Conservation (phyloP, 2,888 invertebrate genomes). For the Tholera decimalis region DNA sequence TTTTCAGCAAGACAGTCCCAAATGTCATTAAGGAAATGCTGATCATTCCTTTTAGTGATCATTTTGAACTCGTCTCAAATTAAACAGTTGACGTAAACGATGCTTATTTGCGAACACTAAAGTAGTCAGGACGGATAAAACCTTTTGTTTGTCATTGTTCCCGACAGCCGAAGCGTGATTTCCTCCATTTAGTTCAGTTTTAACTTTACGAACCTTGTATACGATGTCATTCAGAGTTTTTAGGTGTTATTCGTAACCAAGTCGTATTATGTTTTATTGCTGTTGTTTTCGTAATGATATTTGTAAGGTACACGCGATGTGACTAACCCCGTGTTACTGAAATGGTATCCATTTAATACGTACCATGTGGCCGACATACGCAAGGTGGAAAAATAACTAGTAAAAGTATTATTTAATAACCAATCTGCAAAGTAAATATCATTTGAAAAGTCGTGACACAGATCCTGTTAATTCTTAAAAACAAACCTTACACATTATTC, state of each 20-base stretch:
- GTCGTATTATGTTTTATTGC: slow-evolving; percentile 45
- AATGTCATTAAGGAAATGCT: neutral
- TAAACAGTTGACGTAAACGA: neutral
- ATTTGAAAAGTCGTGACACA: neutral
- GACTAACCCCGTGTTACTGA: slow-evolving; percentile 7
- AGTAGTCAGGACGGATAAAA: slow-evolving; percentile 16
- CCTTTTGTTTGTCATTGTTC: slow-evolving; percentile 33
- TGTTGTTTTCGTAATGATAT: slow-evolving; percentile 55
- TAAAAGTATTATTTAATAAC: no score
- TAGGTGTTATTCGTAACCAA: slow-evolving; percentile 53
- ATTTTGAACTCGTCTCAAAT: slow-evolving; percentile 19
- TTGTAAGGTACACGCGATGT: slow-evolving; percentile 46
- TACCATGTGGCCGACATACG: neutral
- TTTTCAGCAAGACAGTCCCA: neutral
- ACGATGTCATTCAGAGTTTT: slow-evolving; percentile 45
- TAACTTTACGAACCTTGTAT: slow-evolving; percentile 52
- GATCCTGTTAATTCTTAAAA: neutral
- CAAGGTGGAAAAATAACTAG: no score
- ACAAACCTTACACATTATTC: neutral
- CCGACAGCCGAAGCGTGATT: slow-evolving; percentile 49
- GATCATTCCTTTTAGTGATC: neutral
- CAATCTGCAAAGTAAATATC: no score
- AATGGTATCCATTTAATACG: slow-evolving; percentile 7
- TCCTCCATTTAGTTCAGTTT: slow-evolving; percentile 51
- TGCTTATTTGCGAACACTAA: slow-evolving; percentile 27